These are phyloP conservation scores for Neuroscelio doddi DNA, from an alignment of 2,888 invertebrate genomes.

Conservation along the genomic window DNA sequence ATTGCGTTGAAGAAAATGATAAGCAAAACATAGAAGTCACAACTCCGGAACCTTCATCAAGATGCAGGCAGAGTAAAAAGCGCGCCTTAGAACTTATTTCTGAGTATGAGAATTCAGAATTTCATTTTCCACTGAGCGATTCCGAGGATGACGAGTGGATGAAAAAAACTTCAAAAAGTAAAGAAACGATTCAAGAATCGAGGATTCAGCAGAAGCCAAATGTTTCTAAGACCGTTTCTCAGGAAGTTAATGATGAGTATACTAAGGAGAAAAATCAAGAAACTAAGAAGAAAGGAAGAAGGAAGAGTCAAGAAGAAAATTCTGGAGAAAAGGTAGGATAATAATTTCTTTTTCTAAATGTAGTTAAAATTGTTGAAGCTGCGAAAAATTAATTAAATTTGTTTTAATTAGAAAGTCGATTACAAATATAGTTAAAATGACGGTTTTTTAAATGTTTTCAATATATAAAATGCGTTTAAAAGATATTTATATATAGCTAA, in stretches of 20 bases:
- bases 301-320: constrained; percentile 23
- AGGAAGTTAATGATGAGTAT: background rate
- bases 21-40: no score
- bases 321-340: constrained; percentile 12
- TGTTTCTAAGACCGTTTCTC: background rate
- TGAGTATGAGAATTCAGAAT: no score
- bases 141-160: constrained; percentile 55
- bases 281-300: constrained; percentile 20
- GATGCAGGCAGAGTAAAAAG: constrained; percentile 66
- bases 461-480: no score
- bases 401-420: no score
- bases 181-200: constrained; percentile 30
- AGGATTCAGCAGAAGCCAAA: constrained; percentile 39
- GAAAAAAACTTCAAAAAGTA: constrained; percentile 5
- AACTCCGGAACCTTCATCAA: constrained; percentile 9
- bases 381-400: no score
- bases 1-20: constrained; percentile 12
- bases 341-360: no score
- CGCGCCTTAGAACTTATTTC: constrained; percentile 67
- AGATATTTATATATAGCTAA: no score
- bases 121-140: no score
- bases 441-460: no score
- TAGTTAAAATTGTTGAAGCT: no score
- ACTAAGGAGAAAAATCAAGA: constrained; percentile 16
- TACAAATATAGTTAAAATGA: no score